phyloP scores from a whole-genome alignment of 2,113 vertebrate genomes.

The Phylloscopus trochilus region DNA sequence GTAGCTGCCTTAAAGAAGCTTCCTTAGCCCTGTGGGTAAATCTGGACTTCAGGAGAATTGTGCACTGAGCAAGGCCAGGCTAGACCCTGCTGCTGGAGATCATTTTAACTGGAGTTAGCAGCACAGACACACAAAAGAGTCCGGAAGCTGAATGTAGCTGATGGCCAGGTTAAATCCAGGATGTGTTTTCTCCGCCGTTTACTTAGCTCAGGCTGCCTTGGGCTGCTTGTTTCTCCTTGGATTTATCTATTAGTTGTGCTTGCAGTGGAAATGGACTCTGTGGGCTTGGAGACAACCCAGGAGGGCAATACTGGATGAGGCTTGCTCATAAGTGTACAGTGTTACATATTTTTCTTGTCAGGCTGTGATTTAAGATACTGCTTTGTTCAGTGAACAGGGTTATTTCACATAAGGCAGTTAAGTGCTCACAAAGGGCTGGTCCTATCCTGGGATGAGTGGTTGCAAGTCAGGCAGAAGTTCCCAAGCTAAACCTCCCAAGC shows the following conservation, averaged over 20 bases:
- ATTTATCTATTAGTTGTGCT: constrained; percentile 39
- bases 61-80: neutral
- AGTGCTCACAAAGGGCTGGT: neutral
- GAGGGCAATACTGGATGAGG: neutral
- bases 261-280: neutral
- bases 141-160: neutral
- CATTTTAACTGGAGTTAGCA: neutral
- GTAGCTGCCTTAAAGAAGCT: neutral
- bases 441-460: neutral
- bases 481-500: neutral
- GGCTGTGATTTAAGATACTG: neutral
- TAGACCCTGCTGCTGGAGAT: neutral
- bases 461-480: neutral
- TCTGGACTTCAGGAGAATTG: neutral
- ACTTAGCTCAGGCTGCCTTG: neutral
- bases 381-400: neutral
- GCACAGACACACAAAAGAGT: neutral
- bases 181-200: neutral
- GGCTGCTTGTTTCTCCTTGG: neutral
- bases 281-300: neutral
- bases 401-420: neutral
- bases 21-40: neutral
- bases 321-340: neutral
- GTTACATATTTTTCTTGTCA: neutral
- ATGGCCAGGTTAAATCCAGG: neutral